Percentiles rank a stretch among this genome's conserved stretches.
phyloP scores from a whole-genome alignment of 2,113 vertebrate genomes.

The Labeo rohita region DNA sequence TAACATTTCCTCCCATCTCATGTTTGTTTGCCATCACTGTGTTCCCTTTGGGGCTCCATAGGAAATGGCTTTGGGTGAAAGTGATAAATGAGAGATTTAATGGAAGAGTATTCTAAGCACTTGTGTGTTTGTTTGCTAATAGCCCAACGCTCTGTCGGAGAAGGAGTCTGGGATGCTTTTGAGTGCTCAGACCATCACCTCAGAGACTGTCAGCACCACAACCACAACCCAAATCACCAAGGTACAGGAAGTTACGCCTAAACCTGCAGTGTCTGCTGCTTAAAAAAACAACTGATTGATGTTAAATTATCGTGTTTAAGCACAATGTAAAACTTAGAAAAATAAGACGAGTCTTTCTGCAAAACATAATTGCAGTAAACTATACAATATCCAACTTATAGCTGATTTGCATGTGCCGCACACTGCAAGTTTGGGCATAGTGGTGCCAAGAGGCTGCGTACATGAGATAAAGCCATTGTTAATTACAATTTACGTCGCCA shows the following conservation, averaged over 20 bases:
- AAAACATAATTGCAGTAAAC: not conserved
- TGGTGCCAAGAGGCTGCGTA: not conserved
- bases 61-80: not conserved
- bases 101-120: not conserved
- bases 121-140: constrained; percentile 48
- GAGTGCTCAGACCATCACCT: constrained; percentile 97
- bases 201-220: constrained; percentile 95
- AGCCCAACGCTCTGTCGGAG: constrained; percentile 84
- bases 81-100: not conserved
- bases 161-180: constrained; percentile 88
- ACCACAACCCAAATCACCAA: constrained; percentile 99
- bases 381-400: not conserved
- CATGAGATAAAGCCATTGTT: not conserved
- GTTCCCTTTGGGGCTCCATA: not conserved
- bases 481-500: constrained; percentile 21
- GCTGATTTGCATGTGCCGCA: not conserved
- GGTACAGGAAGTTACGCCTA: constrained; percentile 70
- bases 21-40: not conserved
- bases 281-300: not conserved
- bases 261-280: not conserved
- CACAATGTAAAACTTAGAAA: not conserved
- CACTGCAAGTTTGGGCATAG: not conserved
- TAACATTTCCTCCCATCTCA: not conserved
- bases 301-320: not conserved
- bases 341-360: not conserved